phyloP scores from a whole-genome alignment of 2,797 vertebrate species.

The Triplophysa yarkandensis region DNA sequence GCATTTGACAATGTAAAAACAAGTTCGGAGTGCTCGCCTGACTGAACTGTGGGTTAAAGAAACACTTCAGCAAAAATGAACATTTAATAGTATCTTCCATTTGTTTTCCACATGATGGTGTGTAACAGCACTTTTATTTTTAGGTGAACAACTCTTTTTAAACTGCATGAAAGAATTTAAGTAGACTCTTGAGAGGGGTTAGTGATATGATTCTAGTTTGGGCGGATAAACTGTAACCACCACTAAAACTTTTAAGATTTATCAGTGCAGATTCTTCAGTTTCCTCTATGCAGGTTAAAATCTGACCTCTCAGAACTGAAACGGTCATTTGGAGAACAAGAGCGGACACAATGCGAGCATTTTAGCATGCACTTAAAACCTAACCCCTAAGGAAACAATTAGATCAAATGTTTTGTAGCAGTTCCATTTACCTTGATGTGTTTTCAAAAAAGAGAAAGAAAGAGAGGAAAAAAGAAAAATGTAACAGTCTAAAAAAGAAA shows the following conservation, averaged over 20 bases:
- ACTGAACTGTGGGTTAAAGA: conserved; percentile 7
- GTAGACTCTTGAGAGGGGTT: neutral
- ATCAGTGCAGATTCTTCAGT: neutral
- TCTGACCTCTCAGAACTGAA: neutral
- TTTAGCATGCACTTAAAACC: conserved; percentile 45
- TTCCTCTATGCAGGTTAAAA: neutral
- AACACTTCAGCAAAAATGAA: neutral
- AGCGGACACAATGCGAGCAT: neutral
- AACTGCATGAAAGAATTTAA: neutral
- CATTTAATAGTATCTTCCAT: neutral
- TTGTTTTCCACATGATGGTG: neutral
- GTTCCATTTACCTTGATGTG: conserved; percentile 60
- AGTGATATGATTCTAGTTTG: neutral
- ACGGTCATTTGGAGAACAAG: neutral
- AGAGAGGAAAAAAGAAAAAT: conserved; percentile 52
- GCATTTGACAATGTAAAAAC: conserved; percentile 13
- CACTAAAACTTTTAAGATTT: neutral
- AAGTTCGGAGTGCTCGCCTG: conserved; percentile 8
- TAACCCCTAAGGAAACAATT: conserved; percentile 66
- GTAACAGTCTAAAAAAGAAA: conserved; percentile 56
- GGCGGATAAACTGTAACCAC: neutral
- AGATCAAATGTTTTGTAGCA: conserved; percentile 65
- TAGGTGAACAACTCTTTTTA: neutral
- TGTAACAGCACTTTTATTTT: neutral
- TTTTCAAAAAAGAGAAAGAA: conserved; percentile 60